Conservation (phyloP, 1,140 invertebrate genomes). For the Trialeurodes vaporariorum region DNA sequence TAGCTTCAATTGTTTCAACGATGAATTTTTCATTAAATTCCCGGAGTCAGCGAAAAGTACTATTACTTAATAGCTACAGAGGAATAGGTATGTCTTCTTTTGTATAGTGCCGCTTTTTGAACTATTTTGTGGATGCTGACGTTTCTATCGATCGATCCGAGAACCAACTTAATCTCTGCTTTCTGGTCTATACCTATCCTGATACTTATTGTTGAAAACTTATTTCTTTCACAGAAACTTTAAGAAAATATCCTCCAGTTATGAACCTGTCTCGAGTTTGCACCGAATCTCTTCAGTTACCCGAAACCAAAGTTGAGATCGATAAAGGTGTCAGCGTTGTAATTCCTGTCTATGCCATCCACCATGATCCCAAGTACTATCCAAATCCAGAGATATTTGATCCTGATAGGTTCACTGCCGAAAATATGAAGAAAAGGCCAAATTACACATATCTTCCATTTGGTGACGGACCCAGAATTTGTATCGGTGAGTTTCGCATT, state of each 20-base stretch:
- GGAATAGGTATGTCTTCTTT: too few species aligned
- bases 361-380: conserved; percentile 37
- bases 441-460: conserved; percentile 53
- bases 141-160: too few species aligned
- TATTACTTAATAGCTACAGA: too few species aligned
- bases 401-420: conserved; percentile 43
- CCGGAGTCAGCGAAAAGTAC: too few species aligned
- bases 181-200: too few species aligned
- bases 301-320: conserved; percentile 43
- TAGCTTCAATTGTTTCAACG: too few species aligned
- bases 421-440: conserved; percentile 33
- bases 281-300: conserved; percentile 39
- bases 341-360: conserved; percentile 48
- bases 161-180: too few species aligned
- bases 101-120: too few species aligned
- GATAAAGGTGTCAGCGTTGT: conserved; percentile 46
- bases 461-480: conserved; percentile 59
- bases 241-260: conserved; percentile 35
- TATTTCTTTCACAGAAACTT: conserved; percentile 14
- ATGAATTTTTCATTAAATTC: too few species aligned
- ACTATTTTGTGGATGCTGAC: too few species aligned
- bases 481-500: too few species aligned
- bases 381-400: conserved; percentile 43
- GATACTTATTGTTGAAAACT: too few species aligned
- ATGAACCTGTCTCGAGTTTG: conserved; percentile 34